A percentile compares a stretch with the other conserved stretches of the same genome.
These are phyloP conservation scores for Celastrina argiolus DNA, from an alignment of 2,888 invertebrate species.

Conservation along the genomic window DNA sequence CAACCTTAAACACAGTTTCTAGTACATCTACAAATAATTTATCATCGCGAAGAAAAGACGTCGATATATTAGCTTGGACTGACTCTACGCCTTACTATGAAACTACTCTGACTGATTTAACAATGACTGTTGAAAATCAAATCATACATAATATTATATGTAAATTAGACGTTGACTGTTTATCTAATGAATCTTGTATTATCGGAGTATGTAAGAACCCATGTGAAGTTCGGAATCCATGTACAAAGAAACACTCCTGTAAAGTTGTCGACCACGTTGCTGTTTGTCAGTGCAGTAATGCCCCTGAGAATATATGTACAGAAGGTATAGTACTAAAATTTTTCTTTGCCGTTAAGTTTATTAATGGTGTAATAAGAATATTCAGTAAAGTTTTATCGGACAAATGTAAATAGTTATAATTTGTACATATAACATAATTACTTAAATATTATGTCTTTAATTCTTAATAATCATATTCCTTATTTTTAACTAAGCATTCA, in stretches of 20 bases:
- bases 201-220: constrained; percentile 81
- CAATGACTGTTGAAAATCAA: constrained; percentile 41
- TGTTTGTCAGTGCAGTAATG: constrained; percentile 80
- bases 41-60: constrained; percentile 63
- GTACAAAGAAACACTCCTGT: constrained; percentile 80
- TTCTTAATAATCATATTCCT: constrained; percentile 25
- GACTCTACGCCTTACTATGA: constrained; percentile 58
- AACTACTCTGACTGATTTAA: constrained; percentile 58
- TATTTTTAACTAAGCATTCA: constrained; percentile 6
- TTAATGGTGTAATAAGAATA: constrained; percentile 22
- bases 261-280: constrained; percentile 80
- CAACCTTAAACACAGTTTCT: constrained; percentile 33
- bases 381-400: constrained; percentile 62
- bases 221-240: constrained; percentile 73
- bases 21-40: constrained; percentile 60
- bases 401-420: constrained; percentile 50
- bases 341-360: constrained; percentile 37
- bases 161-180: constrained; percentile 80
- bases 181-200: constrained; percentile 79
- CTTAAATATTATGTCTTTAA: neutral
- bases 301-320: constrained; percentile 78
- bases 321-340: constrained; percentile 76
- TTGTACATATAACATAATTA: constrained; percentile 28
- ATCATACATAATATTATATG: constrained; percentile 73
- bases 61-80: constrained; percentile 69